Conservation (phyloP, 2,888 invertebrate species). For the Abscondita cerata region DNA sequence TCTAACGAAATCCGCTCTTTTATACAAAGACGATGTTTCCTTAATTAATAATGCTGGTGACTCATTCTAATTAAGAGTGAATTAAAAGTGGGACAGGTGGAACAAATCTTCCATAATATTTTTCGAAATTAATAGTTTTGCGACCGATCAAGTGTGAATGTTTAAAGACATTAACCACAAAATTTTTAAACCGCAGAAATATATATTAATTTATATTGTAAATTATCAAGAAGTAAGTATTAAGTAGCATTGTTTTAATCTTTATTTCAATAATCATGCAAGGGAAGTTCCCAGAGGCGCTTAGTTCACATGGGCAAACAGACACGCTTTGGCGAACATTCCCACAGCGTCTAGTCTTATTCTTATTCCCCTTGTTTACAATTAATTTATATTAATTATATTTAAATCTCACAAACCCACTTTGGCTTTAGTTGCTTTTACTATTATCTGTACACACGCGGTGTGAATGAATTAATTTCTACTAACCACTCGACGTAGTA, state of each 20-base stretch:
- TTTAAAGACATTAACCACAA: slow-evolving; percentile 15
- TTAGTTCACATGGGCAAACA: slow-evolving; percentile 46
- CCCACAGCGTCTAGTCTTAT: slow-evolving; percentile 43
- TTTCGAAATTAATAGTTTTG: not conserved
- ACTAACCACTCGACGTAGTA: too few relatives aligned
- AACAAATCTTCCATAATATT: slow-evolving; percentile 1
- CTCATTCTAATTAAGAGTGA: slow-evolving; percentile 14
- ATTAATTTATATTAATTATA: slow-evolving; percentile 22
- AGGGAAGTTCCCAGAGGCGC: slow-evolving; percentile 42
- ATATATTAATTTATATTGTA: slow-evolving; percentile 25
- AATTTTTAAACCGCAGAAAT: slow-evolving; percentile 8
- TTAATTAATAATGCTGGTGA: slow-evolving; percentile 7
- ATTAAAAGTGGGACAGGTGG: slow-evolving; percentile 20
- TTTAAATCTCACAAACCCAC: slow-evolving; percentile 14
- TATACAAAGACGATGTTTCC: not conserved
- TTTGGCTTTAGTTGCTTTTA: slow-evolving; percentile 1
- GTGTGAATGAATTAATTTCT: too few relatives aligned
- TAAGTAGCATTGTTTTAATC: slow-evolving; percentile 34
- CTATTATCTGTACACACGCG: too few relatives aligned
- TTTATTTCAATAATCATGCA: slow-evolving; percentile 36
- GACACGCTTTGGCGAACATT: slow-evolving; percentile 45
- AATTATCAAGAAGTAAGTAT: slow-evolving; percentile 25
- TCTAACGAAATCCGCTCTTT: too few relatives aligned
- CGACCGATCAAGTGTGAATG: not conserved
- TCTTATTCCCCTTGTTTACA: slow-evolving; percentile 25